phyloP scores from a whole-genome alignment of 2,797 vertebrate species.

The Artibeus jamaicensis region DNA sequence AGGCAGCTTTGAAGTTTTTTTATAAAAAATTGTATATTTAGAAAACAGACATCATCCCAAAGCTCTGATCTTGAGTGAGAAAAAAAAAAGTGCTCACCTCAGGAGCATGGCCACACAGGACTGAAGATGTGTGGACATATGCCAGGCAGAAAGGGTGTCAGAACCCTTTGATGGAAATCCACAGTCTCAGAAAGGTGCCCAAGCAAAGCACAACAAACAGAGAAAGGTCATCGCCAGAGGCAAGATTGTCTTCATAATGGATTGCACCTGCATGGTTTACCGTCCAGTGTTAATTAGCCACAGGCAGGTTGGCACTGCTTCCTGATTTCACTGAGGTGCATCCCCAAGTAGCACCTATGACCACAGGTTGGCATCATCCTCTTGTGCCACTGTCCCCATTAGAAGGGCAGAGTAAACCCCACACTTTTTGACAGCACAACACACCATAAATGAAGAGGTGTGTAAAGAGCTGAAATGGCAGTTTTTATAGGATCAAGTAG shows the following conservation, averaged over 20 bases:
- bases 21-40: constrained; percentile 28
- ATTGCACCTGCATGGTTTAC: neutral
- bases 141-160: neutral
- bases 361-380: neutral
- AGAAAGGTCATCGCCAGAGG: neutral
- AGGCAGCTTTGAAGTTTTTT: constrained; percentile 25
- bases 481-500: constrained; percentile 46
- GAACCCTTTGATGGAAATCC: constrained; percentile 21
- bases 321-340: constrained; percentile 27
- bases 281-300: constrained; percentile 54
- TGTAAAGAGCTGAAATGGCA: constrained; percentile 60
- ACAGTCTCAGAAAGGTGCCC: neutral
- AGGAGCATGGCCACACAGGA: neutral
- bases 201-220: neutral
- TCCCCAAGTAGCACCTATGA: neutral
- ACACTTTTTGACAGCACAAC: neutral
- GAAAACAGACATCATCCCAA: constrained; percentile 38
- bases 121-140: neutral
- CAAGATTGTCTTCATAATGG: neutral
- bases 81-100: neutral
- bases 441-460: neutral
- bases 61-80: neutral
- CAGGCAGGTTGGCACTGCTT: neutral
- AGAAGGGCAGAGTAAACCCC: neutral
- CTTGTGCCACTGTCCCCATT: neutral